Evolutionary conservation across 2,888 invertebrate genomes (phyloP).

Genomic region (Trissolcus japonicus): DNA sequence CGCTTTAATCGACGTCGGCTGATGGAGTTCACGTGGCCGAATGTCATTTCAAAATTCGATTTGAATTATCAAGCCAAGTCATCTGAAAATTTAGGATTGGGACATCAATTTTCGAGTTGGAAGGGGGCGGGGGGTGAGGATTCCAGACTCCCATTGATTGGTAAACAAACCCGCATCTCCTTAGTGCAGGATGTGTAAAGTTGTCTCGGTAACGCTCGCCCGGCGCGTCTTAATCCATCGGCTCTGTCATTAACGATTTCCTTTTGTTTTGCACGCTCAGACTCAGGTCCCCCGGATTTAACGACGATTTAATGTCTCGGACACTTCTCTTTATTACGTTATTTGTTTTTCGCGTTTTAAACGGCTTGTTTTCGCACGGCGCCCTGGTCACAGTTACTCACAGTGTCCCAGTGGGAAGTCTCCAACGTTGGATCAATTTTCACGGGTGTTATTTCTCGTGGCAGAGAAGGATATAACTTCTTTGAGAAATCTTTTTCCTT

Average conservation of each 20-base stretch:
- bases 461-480: conserved; percentile 32
- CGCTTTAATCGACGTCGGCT: conserved; percentile 69
- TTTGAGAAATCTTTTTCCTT: not conserved
- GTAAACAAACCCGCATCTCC: conserved; percentile 56
- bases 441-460: conserved; percentile 29
- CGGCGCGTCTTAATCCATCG: conserved; percentile 50
- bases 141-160: conserved; percentile 29
- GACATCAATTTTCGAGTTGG: conserved; percentile 26
- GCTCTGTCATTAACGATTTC: conserved; percentile 57
- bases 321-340: conserved; percentile 66
- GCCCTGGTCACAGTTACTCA: conserved; percentile 47
- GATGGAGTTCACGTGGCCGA: conserved; percentile 61
- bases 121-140: no score
- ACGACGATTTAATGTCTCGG: conserved; percentile 63
- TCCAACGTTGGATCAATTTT: conserved; percentile 39
- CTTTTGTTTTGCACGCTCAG: conserved; percentile 53
- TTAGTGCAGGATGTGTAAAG: conserved; percentile 39
- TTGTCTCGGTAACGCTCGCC: conserved; percentile 48
- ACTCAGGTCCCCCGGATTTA: conserved; percentile 54
- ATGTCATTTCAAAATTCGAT: conserved; percentile 45
- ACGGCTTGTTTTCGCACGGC: conserved; percentile 65
- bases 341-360: conserved; percentile 66
- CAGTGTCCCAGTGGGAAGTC: conserved; percentile 25
- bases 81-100: not conserved
- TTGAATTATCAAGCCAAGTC: conserved; percentile 12